Evolutionary conservation across 2,113 vertebrate species (phyloP).

Genomic region (Micronycteris hirsuta): DNA sequence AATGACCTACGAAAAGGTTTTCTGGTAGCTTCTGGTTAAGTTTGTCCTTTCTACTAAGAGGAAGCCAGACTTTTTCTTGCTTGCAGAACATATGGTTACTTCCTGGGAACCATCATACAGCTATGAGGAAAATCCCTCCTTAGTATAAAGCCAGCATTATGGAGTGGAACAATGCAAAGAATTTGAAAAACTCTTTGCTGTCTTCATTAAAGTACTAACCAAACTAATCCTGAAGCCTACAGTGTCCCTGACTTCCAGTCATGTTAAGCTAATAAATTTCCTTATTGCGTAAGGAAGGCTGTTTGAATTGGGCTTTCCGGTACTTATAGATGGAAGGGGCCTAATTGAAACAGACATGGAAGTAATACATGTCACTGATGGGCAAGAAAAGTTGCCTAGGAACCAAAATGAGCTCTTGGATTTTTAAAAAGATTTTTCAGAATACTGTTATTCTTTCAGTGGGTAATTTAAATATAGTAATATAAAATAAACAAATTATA

Average conservation of each 20-base stretch:
- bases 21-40: constrained; percentile 19
- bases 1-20: neutral
- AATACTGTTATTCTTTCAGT: neutral
- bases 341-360: constrained; percentile 9
- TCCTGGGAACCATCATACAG: neutral
- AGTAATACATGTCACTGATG: neutral
- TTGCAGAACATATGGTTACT: neutral
- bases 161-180: neutral
- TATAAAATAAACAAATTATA: neutral
- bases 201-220: neutral
- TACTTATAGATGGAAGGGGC: neutral
- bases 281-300: neutral
- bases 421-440: neutral
- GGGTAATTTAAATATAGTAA: neutral
- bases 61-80: neutral
- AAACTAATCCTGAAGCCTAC: neutral
- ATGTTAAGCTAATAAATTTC: neutral
- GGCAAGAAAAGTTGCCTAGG: neutral
- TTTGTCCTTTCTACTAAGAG: constrained; percentile 21
- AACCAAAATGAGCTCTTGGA: neutral
- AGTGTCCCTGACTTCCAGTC: neutral
- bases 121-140: neutral
- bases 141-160: neutral
- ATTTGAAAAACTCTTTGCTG: neutral
- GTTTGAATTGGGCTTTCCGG: constrained; percentile 1